Evolutionary conservation across 2,888 invertebrate genomes (phyloP).

Genomic region (Drosophila picticornis): DNA sequence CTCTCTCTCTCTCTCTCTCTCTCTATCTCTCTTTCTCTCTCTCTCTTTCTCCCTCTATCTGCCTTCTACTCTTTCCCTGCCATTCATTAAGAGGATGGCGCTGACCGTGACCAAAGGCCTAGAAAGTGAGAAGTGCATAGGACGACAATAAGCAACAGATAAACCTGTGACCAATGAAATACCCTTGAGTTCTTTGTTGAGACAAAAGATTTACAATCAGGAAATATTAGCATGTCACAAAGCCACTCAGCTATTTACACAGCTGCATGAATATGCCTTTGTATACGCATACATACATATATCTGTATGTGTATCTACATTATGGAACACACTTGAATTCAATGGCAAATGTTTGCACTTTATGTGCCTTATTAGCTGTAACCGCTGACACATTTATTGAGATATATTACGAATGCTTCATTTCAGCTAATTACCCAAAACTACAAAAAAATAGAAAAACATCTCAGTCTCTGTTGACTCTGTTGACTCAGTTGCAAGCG

Average conservation of each 20-base stretch:
- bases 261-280: conserved; percentile 10
- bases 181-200: conserved; percentile 6
- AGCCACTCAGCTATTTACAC: conserved; percentile 7
- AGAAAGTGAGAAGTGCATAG: conserved; percentile 56
- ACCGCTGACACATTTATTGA: not conserved
- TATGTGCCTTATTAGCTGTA: not conserved
- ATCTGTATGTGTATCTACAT: not conserved
- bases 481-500: not conserved
- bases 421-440: not conserved
- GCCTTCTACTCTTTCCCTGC: not conserved
- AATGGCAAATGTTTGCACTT: not conserved
- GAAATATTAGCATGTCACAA: conserved; percentile 35
- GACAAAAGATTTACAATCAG: conserved; percentile 40
- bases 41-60: too few species aligned
- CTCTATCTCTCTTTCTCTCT: not conserved
- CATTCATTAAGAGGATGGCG: conserved; percentile 4
- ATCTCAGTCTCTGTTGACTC: not conserved
- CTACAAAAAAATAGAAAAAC: not conserved
- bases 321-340: not conserved
- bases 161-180: conserved; percentile 15
- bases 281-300: not conserved
- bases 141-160: not conserved
- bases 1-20: not conserved
- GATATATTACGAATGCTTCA: not conserved
- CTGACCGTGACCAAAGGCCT: conserved; percentile 76